Base-by-base conservation (phyloP, 2,113 vertebrate genomes). In the Enhydra lutris region DNA sequence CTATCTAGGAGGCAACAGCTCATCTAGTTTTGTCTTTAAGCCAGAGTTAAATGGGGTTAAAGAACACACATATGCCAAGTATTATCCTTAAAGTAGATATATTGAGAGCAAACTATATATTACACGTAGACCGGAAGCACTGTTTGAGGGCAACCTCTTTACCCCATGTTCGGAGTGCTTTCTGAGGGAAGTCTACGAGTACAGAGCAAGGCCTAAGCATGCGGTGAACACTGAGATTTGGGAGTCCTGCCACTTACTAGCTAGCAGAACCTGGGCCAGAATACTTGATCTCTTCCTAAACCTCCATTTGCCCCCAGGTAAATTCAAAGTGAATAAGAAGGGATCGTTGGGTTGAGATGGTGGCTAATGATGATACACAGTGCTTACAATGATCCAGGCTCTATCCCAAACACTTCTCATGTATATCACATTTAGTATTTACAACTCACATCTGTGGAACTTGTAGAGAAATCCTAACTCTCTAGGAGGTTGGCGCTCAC, bases 381-480 rank as follows among this genome's bases (percentile, higher is more conserved):
- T 11, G 39, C 26, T 52, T n/a, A 23, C 20, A 17, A 3, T 14
- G 65, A 26, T 18, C 29, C 67, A 86, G 50, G 73, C n/a, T 78
- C 52, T n/a, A 39, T 21, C 45, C 42, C 31, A 81, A 63, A 39
- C 45, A 18, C 57, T 29, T 18, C 26, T 18, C 59, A n/a, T 42
- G 50, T 12, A 39, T 4, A 15, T 7, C 34, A 21, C 29, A 7
- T 36, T 80, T 21, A 15, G 2, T 11, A 71, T 18, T 47, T 39
- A 59, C 36, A 61, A 34, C 6, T 23, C 24, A 50, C 31, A 42
- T 6, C 17, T 59, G 42, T 17, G 5, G 29, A 34, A 74, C 57
- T 84, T 0, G 0, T 4, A 42, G 0, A 39, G 12, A 17, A 26
- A 26, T 47, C 39, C 26, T n/a, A 36, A 76, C 12, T 26, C 23